Conservation (phyloP, 2,113 vertebrate genomes). For the Willisornis vidua region DNA sequence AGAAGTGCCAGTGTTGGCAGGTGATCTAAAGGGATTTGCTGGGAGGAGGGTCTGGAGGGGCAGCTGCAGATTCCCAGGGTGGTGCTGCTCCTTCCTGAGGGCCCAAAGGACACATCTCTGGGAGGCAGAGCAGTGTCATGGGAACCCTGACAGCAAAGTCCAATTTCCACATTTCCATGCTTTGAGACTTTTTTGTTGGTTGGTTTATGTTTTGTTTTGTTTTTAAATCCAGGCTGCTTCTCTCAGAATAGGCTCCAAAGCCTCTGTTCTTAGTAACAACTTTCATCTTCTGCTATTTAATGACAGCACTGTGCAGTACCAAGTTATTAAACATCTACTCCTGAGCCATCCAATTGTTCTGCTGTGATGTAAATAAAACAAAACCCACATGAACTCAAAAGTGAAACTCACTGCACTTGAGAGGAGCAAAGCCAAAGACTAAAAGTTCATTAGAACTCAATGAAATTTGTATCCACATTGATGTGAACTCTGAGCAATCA, state of each 20-base stretch:
- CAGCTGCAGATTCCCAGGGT: background rate
- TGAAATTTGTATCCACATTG: conserved; percentile 39
- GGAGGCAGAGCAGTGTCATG: background rate
- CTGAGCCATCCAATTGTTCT: conserved; percentile 17
- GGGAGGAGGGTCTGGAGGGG: background rate
- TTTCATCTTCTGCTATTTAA: conserved; percentile 22
- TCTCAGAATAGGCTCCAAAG: background rate
- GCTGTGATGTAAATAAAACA: conserved; percentile 35
- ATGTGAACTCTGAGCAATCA: conserved; percentile 29
- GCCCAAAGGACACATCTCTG: background rate
- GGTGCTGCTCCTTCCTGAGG: background rate
- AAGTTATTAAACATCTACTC: conserved; percentile 16
- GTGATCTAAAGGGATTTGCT: background rate
- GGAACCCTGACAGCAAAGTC: background rate
- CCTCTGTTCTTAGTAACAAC: background rate
- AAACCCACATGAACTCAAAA: conserved; percentile 14
- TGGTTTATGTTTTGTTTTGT: background rate
- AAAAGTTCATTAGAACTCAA: conserved; percentile 22
- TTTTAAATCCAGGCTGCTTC: background rate
- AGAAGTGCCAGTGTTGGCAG: background rate
- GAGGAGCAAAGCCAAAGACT: conserved; percentile 18
- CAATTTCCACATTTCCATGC: background rate
- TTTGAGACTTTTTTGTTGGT: background rate
- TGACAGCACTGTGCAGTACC: background rate
- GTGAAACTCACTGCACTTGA: background rate